phyloP scores from a whole-genome alignment of 2,113 vertebrate species.

The cattle (Bos taurus) region ARS-UCD2.0 NC_037356.1:7947001-7947500 shows the following conservation, averaged over 20 bases:
- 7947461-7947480: not conserved
- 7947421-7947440: not conserved
- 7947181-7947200: not conserved
- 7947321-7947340: not conserved
- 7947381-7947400: not conserved
- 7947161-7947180: not conserved
- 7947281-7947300: not conserved
- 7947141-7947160: not conserved
- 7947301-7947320: not conserved
- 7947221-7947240: not conserved
- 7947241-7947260: not conserved
- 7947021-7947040: not conserved
- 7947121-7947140: not conserved
- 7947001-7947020: not conserved
- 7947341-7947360: not conserved
- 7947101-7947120: not conserved
- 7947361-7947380: constrained; percentile 1
- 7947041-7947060: not conserved
- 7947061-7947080: not conserved
- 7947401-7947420: not conserved
- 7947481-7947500: not conserved
- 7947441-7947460: not conserved
- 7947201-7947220: not conserved
- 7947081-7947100: not conserved
- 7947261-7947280: not conserved